phyloP scores from a whole-genome alignment of 2,797 vertebrate species.

The Okamejei kenojei region DNA sequence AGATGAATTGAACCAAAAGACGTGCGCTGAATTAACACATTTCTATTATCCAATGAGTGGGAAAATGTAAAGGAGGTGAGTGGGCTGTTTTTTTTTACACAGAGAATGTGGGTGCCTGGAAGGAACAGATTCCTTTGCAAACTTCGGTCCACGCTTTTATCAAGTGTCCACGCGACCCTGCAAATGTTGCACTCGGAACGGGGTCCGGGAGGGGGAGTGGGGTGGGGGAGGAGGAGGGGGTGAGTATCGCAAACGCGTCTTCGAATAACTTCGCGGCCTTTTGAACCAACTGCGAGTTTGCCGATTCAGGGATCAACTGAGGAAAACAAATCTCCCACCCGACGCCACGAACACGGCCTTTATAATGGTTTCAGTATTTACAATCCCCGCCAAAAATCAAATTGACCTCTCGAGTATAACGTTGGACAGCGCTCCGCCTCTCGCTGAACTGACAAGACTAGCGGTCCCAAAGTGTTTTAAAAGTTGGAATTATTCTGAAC shows the following conservation, averaged over 20 bases:
- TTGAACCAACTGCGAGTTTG: not conserved
- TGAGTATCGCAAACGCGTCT: too few species aligned
- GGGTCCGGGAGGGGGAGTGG: not conserved
- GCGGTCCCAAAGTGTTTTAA: not conserved
- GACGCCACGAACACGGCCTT: not conserved
- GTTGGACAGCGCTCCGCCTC: not conserved
- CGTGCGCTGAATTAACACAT: not conserved
- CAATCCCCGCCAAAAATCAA: not conserved
- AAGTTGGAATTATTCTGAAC: not conserved
- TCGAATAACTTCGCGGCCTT: too few species aligned
- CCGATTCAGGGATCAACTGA: not conserved
- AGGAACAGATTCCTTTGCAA: not conserved
- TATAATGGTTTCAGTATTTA: not conserved
- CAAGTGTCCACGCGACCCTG: not conserved
- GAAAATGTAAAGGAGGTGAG: too few species aligned
- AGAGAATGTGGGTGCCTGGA: too few species aligned
- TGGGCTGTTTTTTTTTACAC: too few species aligned
- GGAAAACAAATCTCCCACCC: not conserved
- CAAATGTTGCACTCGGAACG: not conserved
- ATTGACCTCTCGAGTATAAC: not conserved
- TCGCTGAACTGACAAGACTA: not conserved
- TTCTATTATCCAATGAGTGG: too few species aligned
- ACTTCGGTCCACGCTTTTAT: not conserved
- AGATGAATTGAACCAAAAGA: not conserved
- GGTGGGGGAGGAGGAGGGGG: not conserved